Base-by-base conservation (phyloP, 2,888 invertebrate genomes). In the Tinea pellionella region DNA sequence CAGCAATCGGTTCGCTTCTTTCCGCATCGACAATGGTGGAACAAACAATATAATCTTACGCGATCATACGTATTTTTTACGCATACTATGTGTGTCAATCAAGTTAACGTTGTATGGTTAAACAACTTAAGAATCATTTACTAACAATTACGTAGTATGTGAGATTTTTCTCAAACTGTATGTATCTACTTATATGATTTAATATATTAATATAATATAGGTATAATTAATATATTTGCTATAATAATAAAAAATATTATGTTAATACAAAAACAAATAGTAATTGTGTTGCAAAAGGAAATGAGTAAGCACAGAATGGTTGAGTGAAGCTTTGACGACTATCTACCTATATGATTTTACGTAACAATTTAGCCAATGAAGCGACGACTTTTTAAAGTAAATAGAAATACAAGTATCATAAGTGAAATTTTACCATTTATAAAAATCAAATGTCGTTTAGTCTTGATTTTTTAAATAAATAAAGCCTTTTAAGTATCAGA, bases 11-110 rank as follows among this genome's bases (percentile, higher is more conserved):
- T 24, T 24, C 24, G 53, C 24, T 53, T 53, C 53, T 53, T 53
- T 53, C 53, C 53, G 53, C 24, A 53, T 53, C 53, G 53, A 24
- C 53, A 53, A 53, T 53, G 24, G 53, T 53, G 18, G 53, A 18
- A 53, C 24, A 53, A 53, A 53, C 53, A 53, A 53, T 53, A 53
- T 47, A 47, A 16, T 53, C 53, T 24, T 24, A 53, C 18, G 24
- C 24, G 24, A 18, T 19, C 8, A 24, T 24, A 12, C n/a, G 53
- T 18, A 18, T 53, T 53, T 53, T 53, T 53, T 53, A 53, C 53
- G 53, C 53, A 53, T 12, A 4, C 24, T 24, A 53, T 53, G 53
- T 53, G 24, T 53, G 53, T 53, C 53, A 47, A 47, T 47, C 15
- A 16, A 47, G 13, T 13, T 47, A 16, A 16, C 47, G 15, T 15